A percentile compares a stretch with the other conserved stretches of the same genome.
phyloP scores from a whole-genome alignment of 2,888 invertebrate species.

The Erpobdella octoculata region DNA sequence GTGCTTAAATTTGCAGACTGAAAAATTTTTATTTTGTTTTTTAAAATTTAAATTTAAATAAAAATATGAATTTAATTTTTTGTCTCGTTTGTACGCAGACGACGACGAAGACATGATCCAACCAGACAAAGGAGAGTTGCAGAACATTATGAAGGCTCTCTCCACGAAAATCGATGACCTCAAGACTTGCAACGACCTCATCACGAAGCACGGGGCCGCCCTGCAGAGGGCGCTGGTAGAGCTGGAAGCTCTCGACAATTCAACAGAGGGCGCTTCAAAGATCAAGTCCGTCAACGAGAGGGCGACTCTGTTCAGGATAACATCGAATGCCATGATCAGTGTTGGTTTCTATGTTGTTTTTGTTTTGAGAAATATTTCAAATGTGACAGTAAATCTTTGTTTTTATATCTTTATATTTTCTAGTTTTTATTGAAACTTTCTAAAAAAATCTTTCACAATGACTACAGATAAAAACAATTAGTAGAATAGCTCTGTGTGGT shows the following conservation, averaged over 20 bases:
- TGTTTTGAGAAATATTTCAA: no score
- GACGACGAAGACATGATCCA: conserved; percentile 61
- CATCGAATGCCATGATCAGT: conserved; percentile 92
- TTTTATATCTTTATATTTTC: no score
- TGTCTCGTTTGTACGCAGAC: conserved; percentile 53
- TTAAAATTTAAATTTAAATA: neutral
- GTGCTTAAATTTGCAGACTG: neutral
- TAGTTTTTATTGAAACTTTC: no score
- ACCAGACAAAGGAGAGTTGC: conserved; percentile 55
- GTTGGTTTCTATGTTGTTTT: conserved; percentile 62
- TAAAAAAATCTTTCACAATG: no score
- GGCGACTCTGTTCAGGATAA: conserved; percentile 84
- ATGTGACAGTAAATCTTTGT: no score
- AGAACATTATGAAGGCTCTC: conserved; percentile 58
- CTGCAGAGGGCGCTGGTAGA: conserved; percentile 53
- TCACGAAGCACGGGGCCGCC: conserved; percentile 76
- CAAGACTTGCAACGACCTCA: conserved; percentile 81
- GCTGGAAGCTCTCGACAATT: conserved; percentile 49
- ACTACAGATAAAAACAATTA: no score
- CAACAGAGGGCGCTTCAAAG: conserved; percentile 43
- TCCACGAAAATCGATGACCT: conserved; percentile 77
- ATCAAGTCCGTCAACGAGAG: conserved; percentile 82
- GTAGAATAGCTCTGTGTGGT: no score
- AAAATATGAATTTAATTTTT: neutral
- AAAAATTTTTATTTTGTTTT: neutral